phyloP scores from a whole-genome alignment of 2,797 vertebrate species.

The Muscicapa striata region DNA sequence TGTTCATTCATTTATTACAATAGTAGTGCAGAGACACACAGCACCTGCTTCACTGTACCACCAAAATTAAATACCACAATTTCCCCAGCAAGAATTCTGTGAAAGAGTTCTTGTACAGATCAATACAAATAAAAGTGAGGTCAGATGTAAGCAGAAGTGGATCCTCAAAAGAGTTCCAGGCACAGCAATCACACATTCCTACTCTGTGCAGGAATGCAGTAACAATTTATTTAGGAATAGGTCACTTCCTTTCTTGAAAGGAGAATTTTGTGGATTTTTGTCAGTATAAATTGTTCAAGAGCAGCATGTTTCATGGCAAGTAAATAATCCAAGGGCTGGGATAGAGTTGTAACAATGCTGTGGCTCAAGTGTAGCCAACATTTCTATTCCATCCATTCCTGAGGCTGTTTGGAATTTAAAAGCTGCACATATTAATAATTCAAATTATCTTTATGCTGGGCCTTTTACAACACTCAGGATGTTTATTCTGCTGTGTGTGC shows the following conservation, averaged over 20 bases:
- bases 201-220: not conserved
- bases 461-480: not conserved
- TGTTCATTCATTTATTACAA: not conserved
- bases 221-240: not conserved
- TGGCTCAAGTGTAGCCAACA: not conserved
- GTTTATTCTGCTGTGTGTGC: not conserved
- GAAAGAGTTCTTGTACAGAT: not conserved
- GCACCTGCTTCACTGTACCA: not conserved
- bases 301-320: not conserved
- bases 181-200: not conserved
- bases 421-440: not conserved
- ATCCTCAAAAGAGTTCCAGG: not conserved
- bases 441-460: not conserved
- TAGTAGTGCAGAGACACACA: not conserved
- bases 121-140: not conserved
- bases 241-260: not conserved
- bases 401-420: not conserved
- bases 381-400: not conserved
- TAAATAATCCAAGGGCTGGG: not conserved
- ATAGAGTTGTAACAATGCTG: fast-evolving
- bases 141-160: not conserved
- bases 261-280: not conserved
- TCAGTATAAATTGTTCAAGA: not conserved
- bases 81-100: not conserved
- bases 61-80: not conserved